phyloP scores from a whole-genome alignment of 2,888 invertebrate genomes.

The Hirtodrosophila histrioides region DNA sequence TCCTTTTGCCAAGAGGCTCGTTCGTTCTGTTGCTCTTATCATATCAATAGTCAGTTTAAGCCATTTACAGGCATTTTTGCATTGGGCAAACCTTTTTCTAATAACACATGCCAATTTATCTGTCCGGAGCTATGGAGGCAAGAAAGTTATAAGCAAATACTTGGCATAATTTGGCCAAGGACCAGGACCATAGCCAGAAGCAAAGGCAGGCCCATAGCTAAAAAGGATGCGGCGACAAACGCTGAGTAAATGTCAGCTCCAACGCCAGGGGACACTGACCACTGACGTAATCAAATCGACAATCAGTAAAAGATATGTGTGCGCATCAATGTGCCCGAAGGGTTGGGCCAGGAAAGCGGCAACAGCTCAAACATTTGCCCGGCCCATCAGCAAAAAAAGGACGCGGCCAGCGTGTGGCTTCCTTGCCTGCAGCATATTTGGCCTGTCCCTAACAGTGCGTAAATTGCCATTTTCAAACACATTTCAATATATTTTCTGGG shows the following conservation, averaged over 20 bases:
- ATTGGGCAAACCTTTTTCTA: constrained; percentile 75
- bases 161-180: constrained; percentile 72
- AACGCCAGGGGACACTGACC: constrained; percentile 66
- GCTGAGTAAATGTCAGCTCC: constrained; percentile 41
- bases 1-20: constrained; percentile 38
- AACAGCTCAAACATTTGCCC: constrained; percentile 38
- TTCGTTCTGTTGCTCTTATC: constrained; percentile 34
- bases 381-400: constrained; percentile 22
- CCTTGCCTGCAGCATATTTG: constrained; percentile 70
- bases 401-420: constrained; percentile 41
- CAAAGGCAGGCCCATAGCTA: constrained; percentile 1
- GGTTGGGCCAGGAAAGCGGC: constrained; percentile 35
- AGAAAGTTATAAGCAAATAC: constrained; percentile 77
- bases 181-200: constrained; percentile 14
- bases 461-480: constrained; percentile 77
- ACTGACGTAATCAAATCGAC: constrained; percentile 77
- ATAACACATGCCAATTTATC: constrained; percentile 73
- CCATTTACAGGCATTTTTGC: constrained; percentile 64
- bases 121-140: constrained; percentile 8
- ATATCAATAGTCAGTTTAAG: constrained; percentile 25
- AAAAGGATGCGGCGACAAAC: constrained; percentile 15
- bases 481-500: constrained; percentile 63
- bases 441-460: constrained; percentile 69
- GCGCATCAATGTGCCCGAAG: constrained; percentile 66
- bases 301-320: constrained; percentile 72